A percentile compares a stretch with the other conserved stretches of the same genome.
phyloP scores from a whole-genome alignment of 2,888 invertebrate species.

The Amblyjoppa proteus region DNA sequence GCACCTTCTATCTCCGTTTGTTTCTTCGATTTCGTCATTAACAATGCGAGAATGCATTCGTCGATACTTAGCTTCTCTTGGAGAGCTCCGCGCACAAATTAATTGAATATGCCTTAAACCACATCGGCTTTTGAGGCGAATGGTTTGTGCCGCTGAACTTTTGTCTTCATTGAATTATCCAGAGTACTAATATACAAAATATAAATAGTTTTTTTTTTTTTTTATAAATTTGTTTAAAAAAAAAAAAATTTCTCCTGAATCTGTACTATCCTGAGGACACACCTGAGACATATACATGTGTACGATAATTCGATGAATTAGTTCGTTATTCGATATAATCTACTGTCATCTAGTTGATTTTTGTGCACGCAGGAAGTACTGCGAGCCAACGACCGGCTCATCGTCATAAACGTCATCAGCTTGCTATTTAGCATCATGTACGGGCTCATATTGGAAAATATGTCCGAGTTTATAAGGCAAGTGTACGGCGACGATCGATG shows the following conservation, averaged over 20 bases:
- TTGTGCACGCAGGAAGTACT: background rate
- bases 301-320: background rate
- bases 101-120: too few relatives aligned
- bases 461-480: conserved; percentile 96
- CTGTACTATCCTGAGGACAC: background rate
- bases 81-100: too few relatives aligned
- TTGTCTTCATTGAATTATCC: background rate
- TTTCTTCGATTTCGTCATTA: too few relatives aligned
- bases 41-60: background rate
- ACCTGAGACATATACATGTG: background rate
- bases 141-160: too few relatives aligned
- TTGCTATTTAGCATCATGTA: conserved; percentile 90
- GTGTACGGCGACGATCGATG: conserved; percentile 98
- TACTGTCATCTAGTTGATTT: background rate
- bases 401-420: background rate
- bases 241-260: conserved; percentile 9
- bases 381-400: background rate
- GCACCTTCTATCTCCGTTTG: conserved; percentile 2
- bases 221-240: background rate
- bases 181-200: background rate
- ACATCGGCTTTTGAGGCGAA: too few relatives aligned
- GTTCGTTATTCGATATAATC: background rate
- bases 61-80: too few relatives aligned
- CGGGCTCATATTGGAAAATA: conserved; percentile 96
- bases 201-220: background rate